Evolutionary conservation across 1,140 invertebrate genomes (phyloP).

Genomic region (Chironomus tepperi): DNA sequence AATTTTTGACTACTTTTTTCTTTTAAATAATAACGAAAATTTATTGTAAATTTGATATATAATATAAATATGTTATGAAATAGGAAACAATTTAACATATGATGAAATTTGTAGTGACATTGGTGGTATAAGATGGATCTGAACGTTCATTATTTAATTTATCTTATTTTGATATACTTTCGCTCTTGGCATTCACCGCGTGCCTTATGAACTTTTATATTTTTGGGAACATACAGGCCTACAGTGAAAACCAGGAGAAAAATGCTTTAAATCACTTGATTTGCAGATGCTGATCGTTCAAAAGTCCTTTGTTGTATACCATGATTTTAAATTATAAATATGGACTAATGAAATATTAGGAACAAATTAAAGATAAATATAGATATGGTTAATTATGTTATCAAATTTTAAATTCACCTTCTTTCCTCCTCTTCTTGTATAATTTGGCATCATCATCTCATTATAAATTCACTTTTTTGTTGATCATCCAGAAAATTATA

Average conservation of each 20-base stretch:
- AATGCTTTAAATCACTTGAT: slow-evolving; percentile 32
- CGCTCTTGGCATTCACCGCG: slow-evolving; percentile 95
- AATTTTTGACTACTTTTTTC: no score
- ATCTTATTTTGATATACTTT: slow-evolving; percentile 50
- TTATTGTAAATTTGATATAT: not conserved
- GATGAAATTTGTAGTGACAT: no score
- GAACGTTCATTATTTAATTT: slow-evolving; percentile 18
- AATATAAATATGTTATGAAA: not conserved
- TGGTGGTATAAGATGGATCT: slow-evolving; percentile 3
- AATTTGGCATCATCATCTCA: no score
- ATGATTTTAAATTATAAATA: no score
- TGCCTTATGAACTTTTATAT: slow-evolving; percentile 75
- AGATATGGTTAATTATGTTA: no score
- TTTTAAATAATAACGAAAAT: not conserved
- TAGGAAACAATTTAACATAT: no score
- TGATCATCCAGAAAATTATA: no score
- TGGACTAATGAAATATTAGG: no score
- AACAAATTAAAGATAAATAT: no score
- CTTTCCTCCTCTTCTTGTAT: no score
- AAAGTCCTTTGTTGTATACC: not conserved
- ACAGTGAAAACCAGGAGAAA: slow-evolving; percentile 82
- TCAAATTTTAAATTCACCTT: no score
- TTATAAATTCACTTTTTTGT: no score
- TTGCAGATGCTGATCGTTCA: not conserved
- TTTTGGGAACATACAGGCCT: slow-evolving; percentile 66